Percentiles rank a stretch among this genome's conserved stretches.
phyloP scores from a whole-genome alignment of 2,888 invertebrate species.

The Syritta pipiens region DNA sequence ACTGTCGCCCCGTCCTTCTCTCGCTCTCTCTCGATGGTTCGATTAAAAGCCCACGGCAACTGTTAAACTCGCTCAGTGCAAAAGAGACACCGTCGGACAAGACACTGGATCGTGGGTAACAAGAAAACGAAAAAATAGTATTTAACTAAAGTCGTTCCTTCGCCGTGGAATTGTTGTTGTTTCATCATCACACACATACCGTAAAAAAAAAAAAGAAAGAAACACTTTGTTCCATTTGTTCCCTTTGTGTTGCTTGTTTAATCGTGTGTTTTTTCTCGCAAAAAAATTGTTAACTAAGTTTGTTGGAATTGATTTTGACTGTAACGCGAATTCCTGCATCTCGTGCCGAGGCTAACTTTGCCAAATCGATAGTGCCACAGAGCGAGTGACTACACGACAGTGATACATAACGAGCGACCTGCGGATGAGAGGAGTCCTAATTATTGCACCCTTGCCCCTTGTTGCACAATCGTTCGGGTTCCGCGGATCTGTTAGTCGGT shows the following conservation, averaged over 20 bases:
- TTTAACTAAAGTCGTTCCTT: constrained; percentile 50
- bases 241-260: background rate
- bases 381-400: too few species aligned
- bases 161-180: constrained; percentile 57
- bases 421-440: constrained; percentile 44
- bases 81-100: constrained; percentile 57
- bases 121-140: constrained; percentile 1
- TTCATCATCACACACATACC: background rate
- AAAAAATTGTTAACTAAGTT: constrained; percentile 1
- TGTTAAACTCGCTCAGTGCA: constrained; percentile 57
- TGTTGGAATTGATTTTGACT: too few species aligned
- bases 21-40: constrained; percentile 1
- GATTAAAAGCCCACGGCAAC: constrained; percentile 58
- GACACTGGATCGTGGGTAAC: constrained; percentile 15
- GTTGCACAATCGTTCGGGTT: constrained; percentile 49
- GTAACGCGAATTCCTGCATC: too few species aligned
- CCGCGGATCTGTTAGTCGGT: too few species aligned
- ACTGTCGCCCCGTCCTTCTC: constrained; percentile 1
- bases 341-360: too few species aligned
- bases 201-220: too few species aligned
- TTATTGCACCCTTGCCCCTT: constrained; percentile 5
- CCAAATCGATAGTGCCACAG: constrained; percentile 58
- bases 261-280: background rate
- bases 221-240: too few species aligned
- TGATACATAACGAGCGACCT: constrained; percentile 16